phyloP scores from a whole-genome alignment of 2,888 invertebrate genomes.

The Anthophora plumipes region DNA sequence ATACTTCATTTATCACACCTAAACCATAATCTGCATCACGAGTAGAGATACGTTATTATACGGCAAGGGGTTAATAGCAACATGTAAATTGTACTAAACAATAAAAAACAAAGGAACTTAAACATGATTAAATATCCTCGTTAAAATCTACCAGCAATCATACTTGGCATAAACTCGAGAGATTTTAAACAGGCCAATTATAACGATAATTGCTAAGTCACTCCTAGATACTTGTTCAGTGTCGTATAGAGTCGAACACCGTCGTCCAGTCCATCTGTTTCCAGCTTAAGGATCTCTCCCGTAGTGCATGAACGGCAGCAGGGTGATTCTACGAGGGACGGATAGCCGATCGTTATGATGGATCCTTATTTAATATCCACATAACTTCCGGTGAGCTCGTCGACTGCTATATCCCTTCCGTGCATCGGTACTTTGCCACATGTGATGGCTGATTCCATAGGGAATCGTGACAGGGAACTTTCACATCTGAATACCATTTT shows the following conservation, averaged over 20 bases:
- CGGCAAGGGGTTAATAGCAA: too few relatives aligned
- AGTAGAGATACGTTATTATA: too few relatives aligned
- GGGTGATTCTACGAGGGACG: slow-evolving; percentile 38
- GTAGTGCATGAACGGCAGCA: slow-evolving; percentile 27
- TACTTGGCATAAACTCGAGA: not conserved
- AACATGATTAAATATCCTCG: too few relatives aligned
- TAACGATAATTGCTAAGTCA: not conserved
- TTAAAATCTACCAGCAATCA: not conserved
- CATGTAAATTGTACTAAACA: too few relatives aligned
- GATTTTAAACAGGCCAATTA: not conserved
- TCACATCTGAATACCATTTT: slow-evolving; percentile 18
- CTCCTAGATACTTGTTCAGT: not conserved
- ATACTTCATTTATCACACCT: too few relatives aligned
- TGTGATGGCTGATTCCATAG: slow-evolving; percentile 37
- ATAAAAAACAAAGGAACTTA: too few relatives aligned
- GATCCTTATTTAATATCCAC: slow-evolving; percentile 73
- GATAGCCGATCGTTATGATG: slow-evolving; percentile 66
- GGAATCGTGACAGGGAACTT: slow-evolving; percentile 24
- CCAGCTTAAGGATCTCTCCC: slow-evolving; percentile 43
- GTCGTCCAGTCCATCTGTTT: slow-evolving; percentile 38
- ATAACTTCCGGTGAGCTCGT: slow-evolving; percentile 66
- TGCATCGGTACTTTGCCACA: slow-evolving; percentile 58
- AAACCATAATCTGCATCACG: too few relatives aligned
- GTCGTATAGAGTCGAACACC: slow-evolving; percentile 22
- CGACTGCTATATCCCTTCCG: slow-evolving; percentile 57